Percentiles rank a stretch among this genome's conserved stretches.
Conservation (phyloP, 2,888 invertebrate species). For the Sarcophaga rosellei region DNA sequence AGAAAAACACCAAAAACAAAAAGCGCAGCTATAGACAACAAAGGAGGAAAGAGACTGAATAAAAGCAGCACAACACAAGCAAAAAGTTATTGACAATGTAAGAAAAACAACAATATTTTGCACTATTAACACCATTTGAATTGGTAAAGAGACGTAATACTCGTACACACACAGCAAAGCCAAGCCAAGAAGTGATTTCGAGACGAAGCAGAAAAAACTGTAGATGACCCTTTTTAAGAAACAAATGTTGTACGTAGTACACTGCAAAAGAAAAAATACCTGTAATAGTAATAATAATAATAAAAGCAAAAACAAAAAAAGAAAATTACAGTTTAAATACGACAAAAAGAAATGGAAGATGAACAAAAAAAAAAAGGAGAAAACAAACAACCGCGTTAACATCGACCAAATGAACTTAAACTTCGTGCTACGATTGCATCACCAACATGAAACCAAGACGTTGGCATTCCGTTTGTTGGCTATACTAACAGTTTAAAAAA, state of each 20-base stretch:
- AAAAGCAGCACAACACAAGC: background rate
- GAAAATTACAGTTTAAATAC: background rate
- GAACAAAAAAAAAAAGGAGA: background rate
- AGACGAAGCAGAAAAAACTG: slow-evolving; percentile 9
- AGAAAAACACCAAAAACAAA: slow-evolving; percentile 15
- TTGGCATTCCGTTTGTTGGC: background rate
- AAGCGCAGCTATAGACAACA: background rate
- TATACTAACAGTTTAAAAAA: background rate
- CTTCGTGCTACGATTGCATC: slow-evolving; percentile 64
- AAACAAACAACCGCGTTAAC: slow-evolving; percentile 47
- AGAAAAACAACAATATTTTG: slow-evolving; percentile 40
- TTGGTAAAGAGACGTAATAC: background rate
- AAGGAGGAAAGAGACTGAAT: too few relatives aligned
- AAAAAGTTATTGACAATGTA: slow-evolving; percentile 29
- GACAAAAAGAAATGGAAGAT: slow-evolving; percentile 8
- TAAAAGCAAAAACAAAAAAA: background rate
- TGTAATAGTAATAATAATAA: too few relatives aligned
- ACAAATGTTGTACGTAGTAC: background rate
- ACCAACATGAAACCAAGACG: slow-evolving; percentile 16
- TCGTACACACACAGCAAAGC: background rate
- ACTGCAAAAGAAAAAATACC: too few relatives aligned
- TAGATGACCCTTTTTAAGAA: slow-evolving; percentile 54
- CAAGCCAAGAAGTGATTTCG: slow-evolving; percentile 4
- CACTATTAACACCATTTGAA: slow-evolving; percentile 63
- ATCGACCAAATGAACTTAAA: slow-evolving; percentile 63